Base-by-base conservation (phyloP, 2,797 vertebrate species). In the Parauchenoglanis punctatus region DNA sequence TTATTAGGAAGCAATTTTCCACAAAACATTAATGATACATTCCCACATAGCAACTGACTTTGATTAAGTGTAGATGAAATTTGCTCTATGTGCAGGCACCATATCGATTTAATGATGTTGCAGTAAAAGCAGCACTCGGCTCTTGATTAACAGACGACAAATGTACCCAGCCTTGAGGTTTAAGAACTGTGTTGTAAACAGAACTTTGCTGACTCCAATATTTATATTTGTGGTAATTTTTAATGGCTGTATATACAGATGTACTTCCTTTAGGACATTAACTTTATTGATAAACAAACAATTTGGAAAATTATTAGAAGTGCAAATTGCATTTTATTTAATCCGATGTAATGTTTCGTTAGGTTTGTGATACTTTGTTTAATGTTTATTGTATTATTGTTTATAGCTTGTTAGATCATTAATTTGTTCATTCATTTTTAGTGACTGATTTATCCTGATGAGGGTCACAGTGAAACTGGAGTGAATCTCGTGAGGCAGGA, bases 191-290 rank as follows among this genome's bases (percentile, higher is more conserved):
- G 87, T 87, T 84, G 46, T 88, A 75, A 44, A 85, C 44, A 68
- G 23, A 89, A 88, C 86, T 92, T 92, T 93, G 91, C 86, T 86
- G 76, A 89, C 88, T 91, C 89, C 88, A 90, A 89, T 56, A 12
- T 76, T 76, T 49, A 49, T 2, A 15, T 28, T 76, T 76, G 25
- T n/a, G 73, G 4, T 76, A 2, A 76, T 76, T 76, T 35, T 52
- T 52, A 52, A 28, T 28, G 28, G 52, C 11, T 28, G 6, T 54
- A 28, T 54, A 17, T 31, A 28, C 25, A 75, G 12, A n/a, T 75
- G 2, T n/a, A 76, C 13, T 18, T 76, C 31, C 35, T 72, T 72
- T 72, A 11, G 18, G 35, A 44, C 28, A 80, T 89, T 65, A 65
- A 63, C 87, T 92, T 80, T 86, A 18, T 7, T 52, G 44, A 49